phyloP scores from a whole-genome alignment of 2,888 invertebrate species.

The Prionchulus punctatus region DNA sequence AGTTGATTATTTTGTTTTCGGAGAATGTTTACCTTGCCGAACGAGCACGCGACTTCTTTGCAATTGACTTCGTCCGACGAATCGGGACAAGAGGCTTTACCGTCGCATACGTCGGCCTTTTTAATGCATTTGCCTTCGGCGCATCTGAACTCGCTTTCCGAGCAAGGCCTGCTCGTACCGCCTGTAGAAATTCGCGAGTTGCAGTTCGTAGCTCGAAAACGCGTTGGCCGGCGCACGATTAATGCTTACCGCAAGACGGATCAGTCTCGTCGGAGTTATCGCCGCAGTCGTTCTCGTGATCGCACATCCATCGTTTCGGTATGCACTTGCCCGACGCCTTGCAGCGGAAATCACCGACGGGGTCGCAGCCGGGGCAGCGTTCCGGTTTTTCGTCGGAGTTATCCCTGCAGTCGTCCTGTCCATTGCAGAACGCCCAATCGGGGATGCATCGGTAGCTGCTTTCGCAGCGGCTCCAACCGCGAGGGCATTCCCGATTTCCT shows the following conservation, averaged over 20 bases:
- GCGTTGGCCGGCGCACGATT: not conserved
- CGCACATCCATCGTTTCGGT: constrained; percentile 81
- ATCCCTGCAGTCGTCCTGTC: constrained; percentile 62
- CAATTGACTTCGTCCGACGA: constrained; percentile 57
- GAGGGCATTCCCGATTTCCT: constrained; percentile 74
- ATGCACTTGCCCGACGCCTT: constrained; percentile 39
- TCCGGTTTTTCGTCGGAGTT: constrained; percentile 70
- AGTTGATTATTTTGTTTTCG: too few species aligned
- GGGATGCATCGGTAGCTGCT: constrained; percentile 59
- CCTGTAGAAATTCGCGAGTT: constrained; percentile 36
- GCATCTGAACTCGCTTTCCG: constrained; percentile 33
- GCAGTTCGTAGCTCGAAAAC: too few species aligned
- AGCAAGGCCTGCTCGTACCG: constrained; percentile 46
- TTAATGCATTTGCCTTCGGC: constrained; percentile 74
- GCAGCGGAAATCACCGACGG: constrained; percentile 78
- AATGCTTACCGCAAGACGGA: constrained; percentile 17
- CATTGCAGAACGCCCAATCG: constrained; percentile 93
- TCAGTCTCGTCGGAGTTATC: constrained; percentile 59
- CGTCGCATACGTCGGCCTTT: constrained; percentile 82
- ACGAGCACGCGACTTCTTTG: constrained; percentile 20
- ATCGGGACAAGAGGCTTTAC: constrained; percentile 88
- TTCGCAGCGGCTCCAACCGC: constrained; percentile 86
- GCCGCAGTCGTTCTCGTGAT: constrained; percentile 86
- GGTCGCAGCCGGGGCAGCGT: constrained; percentile 72
- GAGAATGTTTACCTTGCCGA: constrained; percentile 17